Conservation (phyloP, 1,140 invertebrate species). For the Drosophila nigrodunni region DNA sequence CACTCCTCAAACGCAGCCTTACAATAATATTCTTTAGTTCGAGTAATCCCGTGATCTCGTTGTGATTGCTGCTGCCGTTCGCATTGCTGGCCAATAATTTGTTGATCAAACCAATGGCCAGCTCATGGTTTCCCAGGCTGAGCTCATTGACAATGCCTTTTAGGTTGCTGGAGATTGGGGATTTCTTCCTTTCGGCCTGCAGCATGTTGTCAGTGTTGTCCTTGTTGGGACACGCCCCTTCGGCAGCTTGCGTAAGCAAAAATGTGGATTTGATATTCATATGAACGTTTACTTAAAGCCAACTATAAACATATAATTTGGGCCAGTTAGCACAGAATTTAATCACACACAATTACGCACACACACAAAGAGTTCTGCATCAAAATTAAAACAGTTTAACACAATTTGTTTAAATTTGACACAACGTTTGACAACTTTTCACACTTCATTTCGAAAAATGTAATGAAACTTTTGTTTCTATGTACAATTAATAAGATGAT, state of each 20-base stretch:
- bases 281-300: background rate
- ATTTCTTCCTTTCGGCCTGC: background rate
- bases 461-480: too few relatives aligned
- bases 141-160: slow-evolving; percentile 36
- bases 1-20: slow-evolving; percentile 44
- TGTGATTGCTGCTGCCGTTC: slow-evolving; percentile 17
- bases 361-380: background rate
- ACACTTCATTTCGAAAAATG: too few relatives aligned
- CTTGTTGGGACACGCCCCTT: slow-evolving; percentile 4
- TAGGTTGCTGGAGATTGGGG: background rate
- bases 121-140: slow-evolving; percentile 51
- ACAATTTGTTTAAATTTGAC: background rate
- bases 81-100: slow-evolving; percentile 17
- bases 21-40: slow-evolving; percentile 65
- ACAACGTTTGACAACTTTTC: too few relatives aligned
- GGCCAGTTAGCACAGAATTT: slow-evolving; percentile 5
- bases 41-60: slow-evolving; percentile 44
- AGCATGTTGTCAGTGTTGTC: slow-evolving; percentile 1
- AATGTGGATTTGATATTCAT: slow-evolving; percentile 59
- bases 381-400: background rate
- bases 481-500: too few relatives aligned
- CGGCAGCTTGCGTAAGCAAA: slow-evolving; percentile 72
- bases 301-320: slow-evolving; percentile 39
- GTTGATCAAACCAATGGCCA: slow-evolving; percentile 53
- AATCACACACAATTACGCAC: background rate